Evolutionary conservation across 1,140 invertebrate genomes (phyloP).

Genomic region (Temnothorax nylanderi): DNA sequence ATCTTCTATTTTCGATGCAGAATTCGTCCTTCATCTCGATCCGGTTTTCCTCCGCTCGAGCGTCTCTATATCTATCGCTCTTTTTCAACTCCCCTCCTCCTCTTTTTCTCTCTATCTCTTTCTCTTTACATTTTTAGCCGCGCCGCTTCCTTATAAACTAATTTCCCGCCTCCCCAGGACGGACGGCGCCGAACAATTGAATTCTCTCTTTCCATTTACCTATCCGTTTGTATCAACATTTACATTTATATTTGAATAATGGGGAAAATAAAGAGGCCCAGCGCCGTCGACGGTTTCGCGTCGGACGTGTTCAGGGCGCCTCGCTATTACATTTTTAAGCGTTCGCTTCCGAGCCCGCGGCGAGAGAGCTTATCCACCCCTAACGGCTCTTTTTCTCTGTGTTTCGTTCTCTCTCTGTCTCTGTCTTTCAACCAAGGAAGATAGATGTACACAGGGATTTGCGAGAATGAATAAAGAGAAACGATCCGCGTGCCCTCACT

Average conservation of each 20-base stretch:
- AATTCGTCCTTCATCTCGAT: slow-evolving; percentile 33
- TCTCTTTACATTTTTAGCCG: slow-evolving; percentile 70
- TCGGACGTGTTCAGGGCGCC: slow-evolving; percentile 64
- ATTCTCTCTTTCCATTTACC: slow-evolving; percentile 86
- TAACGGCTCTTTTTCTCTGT: slow-evolving; percentile 32
- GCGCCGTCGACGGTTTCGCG: slow-evolving; percentile 68
- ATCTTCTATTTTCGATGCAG: slow-evolving; percentile 7
- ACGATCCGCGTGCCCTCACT: slow-evolving; percentile 19
- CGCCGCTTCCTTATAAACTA: slow-evolving; percentile 85
- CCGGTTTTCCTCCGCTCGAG: slow-evolving; percentile 8
- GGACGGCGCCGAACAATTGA: slow-evolving; percentile 84
- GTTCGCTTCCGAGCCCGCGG: slow-evolving; percentile 84
- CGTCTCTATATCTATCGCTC: slow-evolving; percentile 70
- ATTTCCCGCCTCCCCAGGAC: slow-evolving; percentile 77
- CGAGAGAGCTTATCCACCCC: slow-evolving; percentile 74
- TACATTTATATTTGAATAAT: slow-evolving; percentile 87
- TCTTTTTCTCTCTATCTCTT: slow-evolving; percentile 11
- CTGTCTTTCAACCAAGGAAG: slow-evolving; percentile 30
- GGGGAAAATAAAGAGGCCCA: slow-evolving; percentile 84
- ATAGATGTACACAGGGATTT: slow-evolving; percentile 9
- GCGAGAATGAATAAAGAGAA: slow-evolving; percentile 50
- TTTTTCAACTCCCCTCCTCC: slow-evolving; percentile 31
- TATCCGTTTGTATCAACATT: slow-evolving; percentile 87
- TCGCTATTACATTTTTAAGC: slow-evolving; percentile 85
- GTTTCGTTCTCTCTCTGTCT: neutral